Evolutionary conservation across 2,113 vertebrate species (phyloP), one percentile per base, ranked within the genome.

Genomic region (Pelusios castaneus): DNA sequence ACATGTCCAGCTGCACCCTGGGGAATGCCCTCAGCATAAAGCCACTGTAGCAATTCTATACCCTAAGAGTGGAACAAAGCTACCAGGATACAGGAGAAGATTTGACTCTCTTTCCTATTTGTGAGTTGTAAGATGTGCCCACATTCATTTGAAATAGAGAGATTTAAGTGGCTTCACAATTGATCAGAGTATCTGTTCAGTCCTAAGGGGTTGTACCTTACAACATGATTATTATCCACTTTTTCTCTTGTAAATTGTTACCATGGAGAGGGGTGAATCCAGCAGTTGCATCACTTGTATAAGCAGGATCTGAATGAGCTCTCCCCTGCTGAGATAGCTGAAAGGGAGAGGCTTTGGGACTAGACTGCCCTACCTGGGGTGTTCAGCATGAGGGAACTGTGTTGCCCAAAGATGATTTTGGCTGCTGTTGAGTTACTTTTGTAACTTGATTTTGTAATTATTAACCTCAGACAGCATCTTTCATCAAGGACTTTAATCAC

Each of bases 31-130:
- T 16, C 21, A 38, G 17, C 34, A 67, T 67, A 67, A 67, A n/a
- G 34, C 14, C n/a, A 11, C 34, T 91, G 6, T 80, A 78, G 77
- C 88, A 51, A 5, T 54, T 47, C 85, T 84, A 67, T 91, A 86
- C 21, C 54, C 67, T 51, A 78, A 34, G 83, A 9, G 14, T 91
- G 67, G 67, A 85, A 93, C 43, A 86, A 91, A 88, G 76, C 90
- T 91, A 76, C 6, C 22, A 80, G 90, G 0, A 10, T 38, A 88
- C 38, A n/a, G 0, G 38, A 14, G 0, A 6, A 34, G 89, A 21
- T 55, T 25, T 38, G 41, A 73, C 29, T 86, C 27, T 88, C 4
- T 92, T 73, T 92, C 3, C 13, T 87, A 83, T 87, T 76, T 76
- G 22, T 80, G 31, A 51, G 82, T 92, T 85, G 38, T 45, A 14